Evolutionary conservation across 2,888 invertebrate species (phyloP), one percentile per base, ranked within the genome.

Genomic region (Alloscopus bannaensis): DNA sequence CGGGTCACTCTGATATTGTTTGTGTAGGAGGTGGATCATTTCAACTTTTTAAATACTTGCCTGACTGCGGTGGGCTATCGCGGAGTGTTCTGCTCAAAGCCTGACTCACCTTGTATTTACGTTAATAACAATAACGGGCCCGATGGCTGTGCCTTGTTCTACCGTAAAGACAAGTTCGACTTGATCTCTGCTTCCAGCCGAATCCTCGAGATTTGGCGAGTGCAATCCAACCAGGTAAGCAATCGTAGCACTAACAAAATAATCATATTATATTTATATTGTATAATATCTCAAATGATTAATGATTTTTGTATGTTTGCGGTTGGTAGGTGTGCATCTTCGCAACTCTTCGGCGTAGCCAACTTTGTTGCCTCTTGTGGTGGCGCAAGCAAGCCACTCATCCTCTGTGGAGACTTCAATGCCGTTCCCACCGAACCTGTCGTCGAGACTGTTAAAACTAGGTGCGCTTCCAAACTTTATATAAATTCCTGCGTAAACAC

Each of bases 61-160:
- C 88, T 94, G 82, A 90, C 90, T 8, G 90, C 91, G 0, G 91
- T 92, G 87, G 93, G 93, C 24, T 94, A 93, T 87, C 88, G 88
- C 0, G 94, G 94, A 3, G 89, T 91, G 84, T 94, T 94, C 88
- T 91, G 91, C 86, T 93, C 93, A 0, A 94, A 94, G 88, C 94
- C 94, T 0, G 93, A 93, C 86, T 94, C 94, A 0, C 94, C 94
- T 0, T 94, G 94, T 88, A 88, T 93, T 55, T 93, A 93, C 86
- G 91, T 93, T 55, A 90, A 91, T 80, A 91, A 92, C 82, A 93
- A 93, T 87, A 92, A 92, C 86, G 94, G 94, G 0, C 93, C 94
- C 0, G 94, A 94, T 88, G 94, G 94, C 8, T 94, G 94, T 88
- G 94, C 94, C 29, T 90, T 94, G 65, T 94, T 94, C 88, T 94